phyloP scores from a whole-genome alignment of 2,888 invertebrate species.

The Muscina levida region DNA sequence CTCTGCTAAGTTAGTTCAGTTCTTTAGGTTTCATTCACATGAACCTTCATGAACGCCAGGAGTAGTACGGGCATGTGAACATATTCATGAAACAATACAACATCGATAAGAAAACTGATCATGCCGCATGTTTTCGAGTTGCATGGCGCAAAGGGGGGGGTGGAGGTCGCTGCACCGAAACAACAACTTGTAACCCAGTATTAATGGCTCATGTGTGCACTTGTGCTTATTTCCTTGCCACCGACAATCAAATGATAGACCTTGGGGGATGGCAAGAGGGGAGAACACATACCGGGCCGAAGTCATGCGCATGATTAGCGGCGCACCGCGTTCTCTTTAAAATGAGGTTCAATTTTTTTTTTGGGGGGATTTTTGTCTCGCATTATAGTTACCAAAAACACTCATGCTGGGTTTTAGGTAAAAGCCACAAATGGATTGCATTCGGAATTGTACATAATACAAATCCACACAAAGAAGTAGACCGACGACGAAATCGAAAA shows the following conservation, averaged over 20 bases:
- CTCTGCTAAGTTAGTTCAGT: background rate
- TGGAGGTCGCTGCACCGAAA: background rate
- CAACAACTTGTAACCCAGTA: conserved; percentile 2
- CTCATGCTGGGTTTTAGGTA: conserved; percentile 58
- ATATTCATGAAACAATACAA: conserved; percentile 25
- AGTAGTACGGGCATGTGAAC: background rate
- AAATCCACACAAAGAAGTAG: background rate
- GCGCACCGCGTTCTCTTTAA: conserved; percentile 10
- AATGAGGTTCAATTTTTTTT: conserved; percentile 1
- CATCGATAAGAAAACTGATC: conserved; percentile 24
- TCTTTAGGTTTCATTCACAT: conserved; percentile 31
- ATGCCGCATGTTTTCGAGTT: background rate
- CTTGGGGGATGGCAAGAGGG: background rate
- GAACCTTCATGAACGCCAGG: background rate
- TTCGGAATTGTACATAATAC: conserved; percentile 33
- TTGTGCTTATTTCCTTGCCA: conserved; percentile 9
- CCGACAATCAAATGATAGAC: background rate
- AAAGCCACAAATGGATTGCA: background rate
- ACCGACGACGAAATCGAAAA: conserved; percentile 15
- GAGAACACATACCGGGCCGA: background rate
- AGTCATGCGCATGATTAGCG: conserved; percentile 4
- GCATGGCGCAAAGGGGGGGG: background rate
- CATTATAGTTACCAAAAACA: conserved; percentile 26
- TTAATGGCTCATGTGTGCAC: conserved; percentile 33
- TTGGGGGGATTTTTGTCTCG: conserved; percentile 2